phyloP scores from a whole-genome alignment of 1,140 invertebrate species.

The Cepaea nemoralis region DNA sequence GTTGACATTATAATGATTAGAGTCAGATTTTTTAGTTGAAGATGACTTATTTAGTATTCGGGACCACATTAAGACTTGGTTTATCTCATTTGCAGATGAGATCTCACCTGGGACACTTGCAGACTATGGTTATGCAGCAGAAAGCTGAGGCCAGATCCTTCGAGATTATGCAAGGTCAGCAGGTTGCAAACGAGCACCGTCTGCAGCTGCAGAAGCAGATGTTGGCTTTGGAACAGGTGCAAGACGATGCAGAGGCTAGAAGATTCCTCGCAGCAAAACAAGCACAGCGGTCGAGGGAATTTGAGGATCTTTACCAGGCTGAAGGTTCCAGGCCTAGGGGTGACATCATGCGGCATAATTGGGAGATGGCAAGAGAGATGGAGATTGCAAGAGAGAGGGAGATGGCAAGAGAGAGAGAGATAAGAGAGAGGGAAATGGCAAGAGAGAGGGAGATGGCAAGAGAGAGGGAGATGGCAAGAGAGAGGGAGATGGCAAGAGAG shows the following conservation, averaged over 20 bases:
- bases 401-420: too few species aligned
- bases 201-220: neutral
- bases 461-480: too few species aligned
- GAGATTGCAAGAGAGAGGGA: too few species aligned
- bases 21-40: too few species aligned
- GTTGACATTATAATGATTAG: too few species aligned
- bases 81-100: conserved; percentile 6
- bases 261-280: neutral
- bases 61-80: too few species aligned
- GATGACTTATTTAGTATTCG: too few species aligned
- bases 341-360: neutral
- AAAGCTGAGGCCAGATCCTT: neutral
- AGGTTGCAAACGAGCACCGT: neutral
- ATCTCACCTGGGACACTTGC: neutral
- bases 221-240: neutral
- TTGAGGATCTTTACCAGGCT: neutral
- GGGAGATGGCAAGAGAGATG: neutral
- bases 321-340: neutral
- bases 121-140: neutral
- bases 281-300: neutral
- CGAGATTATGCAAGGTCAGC: neutral
- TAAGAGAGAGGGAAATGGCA: too few species aligned
- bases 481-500: too few species aligned
- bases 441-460: too few species aligned
- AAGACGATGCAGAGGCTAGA: neutral